Conservation (phyloP, 2,797 vertebrate genomes). For the Pipistrellus pipistrellus region DNA sequence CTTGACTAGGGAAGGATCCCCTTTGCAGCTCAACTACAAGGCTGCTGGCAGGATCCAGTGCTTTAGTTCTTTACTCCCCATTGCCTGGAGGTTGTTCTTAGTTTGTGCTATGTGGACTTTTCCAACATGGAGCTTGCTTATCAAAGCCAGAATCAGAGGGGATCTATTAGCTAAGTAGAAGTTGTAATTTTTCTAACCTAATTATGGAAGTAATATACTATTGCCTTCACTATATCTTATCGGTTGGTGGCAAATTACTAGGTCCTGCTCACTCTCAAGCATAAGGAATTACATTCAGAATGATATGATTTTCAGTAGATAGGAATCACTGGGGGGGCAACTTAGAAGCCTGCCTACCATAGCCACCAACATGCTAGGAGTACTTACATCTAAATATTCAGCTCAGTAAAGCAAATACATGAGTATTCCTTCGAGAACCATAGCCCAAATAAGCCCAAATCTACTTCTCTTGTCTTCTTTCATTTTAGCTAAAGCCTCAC, state of each 20-base stretch:
- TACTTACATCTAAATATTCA: neutral
- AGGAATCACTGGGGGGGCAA: neutral
- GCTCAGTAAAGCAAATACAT: neutral
- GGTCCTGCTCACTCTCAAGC: neutral
- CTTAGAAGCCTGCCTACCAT: neutral
- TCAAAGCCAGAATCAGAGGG: neutral
- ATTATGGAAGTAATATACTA: neutral
- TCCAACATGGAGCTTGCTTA: neutral
- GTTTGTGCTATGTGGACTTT: neutral
- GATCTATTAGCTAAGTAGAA: slow-evolving; percentile 26
- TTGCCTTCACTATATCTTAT: neutral
- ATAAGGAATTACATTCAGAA: neutral
- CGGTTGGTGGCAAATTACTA: neutral
- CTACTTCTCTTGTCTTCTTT: neutral
- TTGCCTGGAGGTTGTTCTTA: neutral
- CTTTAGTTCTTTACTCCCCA: neutral
- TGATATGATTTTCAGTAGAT: neutral
- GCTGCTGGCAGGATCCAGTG: neutral
- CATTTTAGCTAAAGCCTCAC: neutral
- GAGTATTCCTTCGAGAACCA: neutral
- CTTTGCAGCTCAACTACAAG: neutral
- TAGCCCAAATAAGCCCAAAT: neutral
- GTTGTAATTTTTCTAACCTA: neutral
- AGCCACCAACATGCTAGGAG: neutral
- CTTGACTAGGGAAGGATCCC: neutral